Base-by-base conservation (phyloP, 2,113 vertebrate genomes). In the Tupaia tana region DNA sequence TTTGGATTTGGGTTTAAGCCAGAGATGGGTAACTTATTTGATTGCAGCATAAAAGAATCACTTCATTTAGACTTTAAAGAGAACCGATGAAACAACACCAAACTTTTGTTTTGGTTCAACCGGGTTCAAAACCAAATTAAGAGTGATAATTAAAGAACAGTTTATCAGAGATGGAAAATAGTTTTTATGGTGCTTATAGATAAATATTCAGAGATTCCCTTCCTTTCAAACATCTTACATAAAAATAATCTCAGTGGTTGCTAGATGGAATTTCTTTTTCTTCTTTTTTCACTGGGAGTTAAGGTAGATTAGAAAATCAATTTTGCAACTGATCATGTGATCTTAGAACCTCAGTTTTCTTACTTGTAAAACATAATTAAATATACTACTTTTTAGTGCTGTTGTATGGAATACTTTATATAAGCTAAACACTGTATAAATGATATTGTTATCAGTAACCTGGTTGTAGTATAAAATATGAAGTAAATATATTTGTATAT, bases 1-100 rank as follows among this genome's bases (percentile, higher is more conserved):
- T 98, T 98, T 97, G 96, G 93, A 95, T 96, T 98, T 98, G 98
- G 95, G 97, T 80, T 84, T 34, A 87, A 97, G 97, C 98, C 98
- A 98, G 95, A 94, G 91, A 97, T 90, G 97, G 96, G 96, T 98
- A 97, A 98, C 98, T 97, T 98, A 96, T 91, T 92, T 98, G 97
- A 98, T 98, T 98, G 97, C 74, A 97, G 84, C 97, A 97, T 93
- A 88, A 91, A 98, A 94, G 91, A 96, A 97, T 96, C 97, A 98
- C 97, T 98, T 98, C 93, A 97, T 95, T 95, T 96, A 74, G 31
- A 93, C 95, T 91, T 97, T 94, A 77, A 86, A 79, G 86, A 96
- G 95, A 97, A 96, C 91, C 94, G 95, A 97, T 92, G 97, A 98
- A 98, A 97, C 79, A 96, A 70, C 84, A 93, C 71, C 88, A 93